Evolutionary conservation across 2,113 vertebrate genomes (phyloP), one percentile per base, ranked within the genome.

Genomic region (Otis tarda): DNA sequence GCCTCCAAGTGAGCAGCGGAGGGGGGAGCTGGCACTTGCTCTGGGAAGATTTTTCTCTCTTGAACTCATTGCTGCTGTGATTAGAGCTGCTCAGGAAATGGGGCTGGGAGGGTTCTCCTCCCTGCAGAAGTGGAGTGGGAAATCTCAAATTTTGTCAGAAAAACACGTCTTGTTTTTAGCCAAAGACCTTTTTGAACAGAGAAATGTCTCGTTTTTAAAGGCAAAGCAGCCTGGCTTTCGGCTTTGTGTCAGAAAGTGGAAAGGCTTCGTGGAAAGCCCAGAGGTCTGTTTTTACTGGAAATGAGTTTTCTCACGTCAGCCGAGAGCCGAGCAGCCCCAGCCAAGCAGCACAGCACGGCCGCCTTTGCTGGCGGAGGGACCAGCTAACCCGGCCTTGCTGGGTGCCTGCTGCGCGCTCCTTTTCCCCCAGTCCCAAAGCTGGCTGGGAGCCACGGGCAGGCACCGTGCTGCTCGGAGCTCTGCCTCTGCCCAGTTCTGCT

Each of bases 11-110:
- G 0, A 87, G 67, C 45, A 43, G 87, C 71, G 31, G 79, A 52
- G 52, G 41, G 74, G 85, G 93, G 95, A 96, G 90, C 94, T 96
- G 94, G 95, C 96, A 90, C 85, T 96, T 96, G 92, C 80, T 93
- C 91, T 97, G 94, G 94, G 95, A 96, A 96, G 96, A 97, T 96
- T 96, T 95, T 96, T 96, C 85, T 96, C 87, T 57, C 92, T 95
- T 95, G 95, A 94, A 96, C 93, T 97, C 95, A 93, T 90, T 95
- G 93, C 93, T 2, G 70, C 91, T 91, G 90, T 89, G 95, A 96
- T 97, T 93, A 96, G 93, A 94, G 75, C 13, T 1, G 91, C 84
- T 94, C 92, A 95, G 96, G 95, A 97, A 97, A 90, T 63, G 81
- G 65, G 81, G 74, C 93, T 89, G 96, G 94, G 96, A 95, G 91